Evolutionary conservation across 2,888 invertebrate genomes (phyloP), one percentile per base, ranked within the genome.

Genomic region (Scaeva pyrastri): DNA sequence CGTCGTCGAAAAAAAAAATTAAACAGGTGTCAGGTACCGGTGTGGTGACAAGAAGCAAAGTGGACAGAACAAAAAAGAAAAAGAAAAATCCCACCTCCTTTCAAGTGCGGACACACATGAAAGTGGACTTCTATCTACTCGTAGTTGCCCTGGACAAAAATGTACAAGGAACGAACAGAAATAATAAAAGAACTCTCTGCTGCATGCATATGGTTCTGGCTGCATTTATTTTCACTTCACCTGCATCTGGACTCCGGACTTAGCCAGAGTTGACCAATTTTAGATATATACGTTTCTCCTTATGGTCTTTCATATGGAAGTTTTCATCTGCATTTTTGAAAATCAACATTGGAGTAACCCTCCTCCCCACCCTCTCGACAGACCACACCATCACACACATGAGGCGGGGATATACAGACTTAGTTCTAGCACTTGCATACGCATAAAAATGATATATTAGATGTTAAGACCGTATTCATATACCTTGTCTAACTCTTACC

Each of bases 391-490:
- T n/a, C 39, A 45, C 8, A 5, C 31, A 31, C 2, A 31, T 31
- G 31, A 31, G 31, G 31, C 19, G n/a, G 45, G 8, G 4, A 43
- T 12, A 10, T 6, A 64, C 45, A 45, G 4, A 45, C 10, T 23
- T 11, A 23, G 62, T 26, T 19, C 26, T 68, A 19, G 68, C 60
- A 12, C 62, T 21, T 41, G 71, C n/a, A n/a, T 72, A 72, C 45
- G 70, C 64, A 78, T 75, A 74, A 74, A 78, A 78, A 78, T 84
- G 78, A 84, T 84, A 84, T 74, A 84, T 84, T 84, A 78, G 56
- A 70, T 74, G 83, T 70, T 84, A 74, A 74, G 64, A 75, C 55
- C 16, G 41, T 43, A 43, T 41, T 45, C 41, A 56, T 70, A 70
- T n/a, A 43, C 75, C 58, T n/a, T n/a, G n/a, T n/a, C n/a, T n/a